phyloP scores from a whole-genome alignment of 2,113 vertebrate genomes.

The Ceyx margarethae region DNA sequence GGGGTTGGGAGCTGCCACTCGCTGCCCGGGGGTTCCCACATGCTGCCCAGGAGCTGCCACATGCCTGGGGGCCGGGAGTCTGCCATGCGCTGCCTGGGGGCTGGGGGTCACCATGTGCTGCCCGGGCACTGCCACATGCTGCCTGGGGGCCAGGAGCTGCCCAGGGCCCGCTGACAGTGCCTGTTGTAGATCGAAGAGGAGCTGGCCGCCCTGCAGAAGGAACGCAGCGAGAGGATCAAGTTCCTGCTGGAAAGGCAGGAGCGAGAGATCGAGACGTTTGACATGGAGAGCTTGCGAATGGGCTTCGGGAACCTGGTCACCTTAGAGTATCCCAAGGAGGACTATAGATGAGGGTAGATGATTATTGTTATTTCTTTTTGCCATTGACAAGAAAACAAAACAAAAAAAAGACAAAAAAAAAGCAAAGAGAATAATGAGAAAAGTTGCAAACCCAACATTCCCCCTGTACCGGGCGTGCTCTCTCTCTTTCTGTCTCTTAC shows the following conservation, averaged over 20 bases:
- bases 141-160: not conserved
- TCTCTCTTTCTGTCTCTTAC: constrained; percentile 83
- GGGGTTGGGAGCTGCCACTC: no score
- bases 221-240: constrained; percentile 96
- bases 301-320: constrained; percentile 93
- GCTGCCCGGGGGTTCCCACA: no score
- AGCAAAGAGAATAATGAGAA: constrained; percentile 51
- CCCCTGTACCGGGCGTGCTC: constrained; percentile 82
- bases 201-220: constrained; percentile 96
- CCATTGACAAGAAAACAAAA: constrained; percentile 73
- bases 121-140: not conserved
- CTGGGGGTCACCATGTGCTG: no score
- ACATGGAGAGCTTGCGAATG: constrained; percentile 95
- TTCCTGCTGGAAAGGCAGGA: constrained; percentile 93
- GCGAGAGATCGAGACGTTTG: constrained; percentile 92
- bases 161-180: not conserved
- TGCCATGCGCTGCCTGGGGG: no score
- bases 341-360: constrained; percentile 94
- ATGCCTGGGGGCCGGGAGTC: no score
- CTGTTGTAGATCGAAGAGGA: constrained; percentile 94
- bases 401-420: constrained; percentile 67
- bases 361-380: constrained; percentile 60
- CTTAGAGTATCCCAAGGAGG: constrained; percentile 96
- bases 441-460: constrained; percentile 80
- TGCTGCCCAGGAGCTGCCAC: no score